Conservation (phyloP, 2,113 vertebrate species). For the Vulpes ferrilata region DNA sequence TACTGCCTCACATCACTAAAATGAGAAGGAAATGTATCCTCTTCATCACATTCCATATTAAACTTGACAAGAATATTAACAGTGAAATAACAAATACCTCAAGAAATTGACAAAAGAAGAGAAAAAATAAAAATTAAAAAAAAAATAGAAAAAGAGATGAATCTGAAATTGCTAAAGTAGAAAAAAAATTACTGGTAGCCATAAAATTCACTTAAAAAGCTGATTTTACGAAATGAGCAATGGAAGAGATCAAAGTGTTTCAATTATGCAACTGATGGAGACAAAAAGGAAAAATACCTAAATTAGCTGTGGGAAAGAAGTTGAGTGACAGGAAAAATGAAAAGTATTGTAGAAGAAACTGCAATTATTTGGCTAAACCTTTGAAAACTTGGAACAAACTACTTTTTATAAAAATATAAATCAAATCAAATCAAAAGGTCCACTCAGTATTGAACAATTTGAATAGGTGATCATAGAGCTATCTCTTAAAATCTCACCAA, state of each 20-base stretch:
- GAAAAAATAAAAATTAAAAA: neutral
- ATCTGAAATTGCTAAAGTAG: neutral
- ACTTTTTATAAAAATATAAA: neutral
- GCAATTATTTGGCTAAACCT: neutral
- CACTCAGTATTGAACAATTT: neutral
- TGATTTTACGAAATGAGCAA: neutral
- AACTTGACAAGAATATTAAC: neutral
- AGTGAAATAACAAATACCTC: neutral
- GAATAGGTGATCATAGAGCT: neutral
- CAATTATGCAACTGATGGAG: neutral
- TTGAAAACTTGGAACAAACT: neutral
- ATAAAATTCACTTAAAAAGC: neutral
- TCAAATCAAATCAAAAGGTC: neutral
- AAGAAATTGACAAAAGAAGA: neutral
- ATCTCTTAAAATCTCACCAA: neutral
- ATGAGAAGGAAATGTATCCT: neutral
- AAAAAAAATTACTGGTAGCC: neutral
- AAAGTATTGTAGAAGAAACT: neutral
- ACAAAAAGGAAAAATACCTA: neutral
- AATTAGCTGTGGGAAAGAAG: neutral
- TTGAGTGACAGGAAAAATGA: neutral
- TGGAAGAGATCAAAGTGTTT: neutral
- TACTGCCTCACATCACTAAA: neutral
- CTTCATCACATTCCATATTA: neutral
- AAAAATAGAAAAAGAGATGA: neutral